phyloP scores from a whole-genome alignment of 2,888 invertebrate species.

The Hartigia nigra region DNA sequence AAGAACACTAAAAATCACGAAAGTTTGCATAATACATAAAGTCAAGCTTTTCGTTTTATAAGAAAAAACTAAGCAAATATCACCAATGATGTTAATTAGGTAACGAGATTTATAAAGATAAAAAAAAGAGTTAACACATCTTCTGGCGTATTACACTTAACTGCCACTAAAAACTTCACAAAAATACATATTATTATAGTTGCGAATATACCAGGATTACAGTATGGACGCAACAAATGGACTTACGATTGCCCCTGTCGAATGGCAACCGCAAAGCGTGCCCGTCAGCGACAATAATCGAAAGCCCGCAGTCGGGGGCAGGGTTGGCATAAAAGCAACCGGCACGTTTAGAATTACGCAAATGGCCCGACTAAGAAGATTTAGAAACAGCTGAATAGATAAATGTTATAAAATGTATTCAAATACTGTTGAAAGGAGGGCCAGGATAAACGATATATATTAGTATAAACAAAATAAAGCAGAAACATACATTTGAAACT shows the following conservation, averaged over 20 bases:
- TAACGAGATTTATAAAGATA: neutral
- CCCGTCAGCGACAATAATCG: neutral
- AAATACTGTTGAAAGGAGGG: neutral
- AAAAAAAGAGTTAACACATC: neutral
- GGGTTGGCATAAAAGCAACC: neutral
- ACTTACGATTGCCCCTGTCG: neutral
- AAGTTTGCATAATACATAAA: neutral
- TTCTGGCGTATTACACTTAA: no score
- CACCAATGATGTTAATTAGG: neutral
- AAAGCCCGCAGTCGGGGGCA: neutral
- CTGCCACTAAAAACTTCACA: neutral
- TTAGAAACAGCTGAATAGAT: neutral
- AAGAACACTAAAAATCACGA: neutral
- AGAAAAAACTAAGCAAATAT: neutral
- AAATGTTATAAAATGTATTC: neutral
- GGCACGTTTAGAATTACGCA: neutral
- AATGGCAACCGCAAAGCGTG: neutral
- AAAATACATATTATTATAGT: neutral
- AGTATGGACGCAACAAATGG: neutral
- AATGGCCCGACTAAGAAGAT: neutral
- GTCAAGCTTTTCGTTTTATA: neutral
- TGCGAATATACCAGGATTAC: neutral
- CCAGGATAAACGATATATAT: neutral
- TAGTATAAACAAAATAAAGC: neutral
- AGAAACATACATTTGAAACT: neutral